phyloP scores from a whole-genome alignment of 2,888 invertebrate genomes.

The Adelphocoris suturalis region DNA sequence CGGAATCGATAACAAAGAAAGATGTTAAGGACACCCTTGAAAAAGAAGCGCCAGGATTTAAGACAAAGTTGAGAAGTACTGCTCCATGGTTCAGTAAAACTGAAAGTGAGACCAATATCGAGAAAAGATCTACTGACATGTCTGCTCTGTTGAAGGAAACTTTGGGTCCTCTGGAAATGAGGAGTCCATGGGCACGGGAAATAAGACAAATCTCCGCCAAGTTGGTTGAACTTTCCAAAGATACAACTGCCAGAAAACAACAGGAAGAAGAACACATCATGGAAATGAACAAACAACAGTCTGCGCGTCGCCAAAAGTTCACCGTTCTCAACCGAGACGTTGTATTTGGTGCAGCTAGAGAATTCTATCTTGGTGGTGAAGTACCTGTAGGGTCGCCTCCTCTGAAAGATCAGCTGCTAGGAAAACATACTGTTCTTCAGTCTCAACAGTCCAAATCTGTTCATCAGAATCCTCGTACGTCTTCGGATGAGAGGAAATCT shows the following conservation, averaged over 20 bases:
- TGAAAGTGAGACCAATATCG: conserved; percentile 78
- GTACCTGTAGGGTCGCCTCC: conserved; percentile 25
- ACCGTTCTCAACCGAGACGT: conserved; percentile 65
- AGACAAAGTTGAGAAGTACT: conserved; percentile 71
- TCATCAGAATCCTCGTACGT: not conserved
- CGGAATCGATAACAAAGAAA: conserved; percentile 60
- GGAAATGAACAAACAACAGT: conserved; percentile 61
- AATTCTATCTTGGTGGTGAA: conserved; percentile 61
- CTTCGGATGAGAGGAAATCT: conserved; percentile 41
- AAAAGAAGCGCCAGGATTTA: conserved; percentile 64
- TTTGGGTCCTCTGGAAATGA: conserved; percentile 72
- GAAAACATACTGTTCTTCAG: not conserved
- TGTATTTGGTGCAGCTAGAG: conserved; percentile 59
- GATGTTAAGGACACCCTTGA: conserved; percentile 72
- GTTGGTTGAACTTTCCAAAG: conserved; percentile 74
- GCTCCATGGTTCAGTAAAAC: conserved; percentile 74
- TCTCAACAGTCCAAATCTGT: not conserved
- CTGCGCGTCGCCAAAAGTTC: conserved; percentile 65
- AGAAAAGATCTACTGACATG: conserved; percentile 89
- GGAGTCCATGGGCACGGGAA: conserved; percentile 85
- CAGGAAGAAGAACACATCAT: conserved; percentile 58
- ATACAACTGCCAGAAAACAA: conserved; percentile 59
- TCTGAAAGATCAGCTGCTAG: conserved; percentile 41
- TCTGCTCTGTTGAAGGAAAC: conserved; percentile 82
- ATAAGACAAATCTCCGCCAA: conserved; percentile 87